These are phyloP conservation scores for Maconellicoccus hirsutus DNA, from an alignment of 1,140 invertebrate genomes.

Conservation along the genomic window DNA sequence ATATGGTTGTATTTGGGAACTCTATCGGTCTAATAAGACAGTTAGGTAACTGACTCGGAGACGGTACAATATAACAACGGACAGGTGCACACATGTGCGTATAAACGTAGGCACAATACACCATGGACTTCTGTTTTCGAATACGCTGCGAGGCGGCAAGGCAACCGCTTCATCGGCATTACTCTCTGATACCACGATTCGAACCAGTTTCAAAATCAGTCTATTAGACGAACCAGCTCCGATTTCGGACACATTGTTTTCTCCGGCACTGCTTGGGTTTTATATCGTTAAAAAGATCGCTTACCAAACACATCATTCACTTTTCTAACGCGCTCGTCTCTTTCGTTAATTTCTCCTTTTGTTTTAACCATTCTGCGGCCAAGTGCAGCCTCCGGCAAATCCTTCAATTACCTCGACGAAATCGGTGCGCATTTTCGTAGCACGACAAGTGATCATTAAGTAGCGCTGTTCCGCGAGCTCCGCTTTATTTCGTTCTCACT, in stretches of 20 bases:
- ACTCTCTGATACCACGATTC: neutral
- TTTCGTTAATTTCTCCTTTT: neutral
- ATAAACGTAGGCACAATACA: too few species aligned
- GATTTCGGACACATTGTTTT: conserved; percentile 8
- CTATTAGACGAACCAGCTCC: neutral
- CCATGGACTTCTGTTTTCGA: too few species aligned
- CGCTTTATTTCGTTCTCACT: too few species aligned
- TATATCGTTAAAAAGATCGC: conserved; percentile 2
- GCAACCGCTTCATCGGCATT: too few species aligned
- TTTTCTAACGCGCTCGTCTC: neutral
- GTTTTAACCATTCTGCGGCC: neutral
- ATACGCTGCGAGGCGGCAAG: too few species aligned
- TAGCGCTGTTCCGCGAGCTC: neutral
- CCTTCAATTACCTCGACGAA: neutral
- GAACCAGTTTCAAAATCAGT: neutral
- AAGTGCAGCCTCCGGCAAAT: neutral
- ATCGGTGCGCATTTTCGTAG: neutral
- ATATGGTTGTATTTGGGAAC: neutral
- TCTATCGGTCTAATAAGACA: neutral
- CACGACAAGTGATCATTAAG: conserved; percentile 7
- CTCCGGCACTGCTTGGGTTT: neutral
- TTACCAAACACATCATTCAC: conserved; percentile 8
- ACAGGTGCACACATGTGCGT: neutral
- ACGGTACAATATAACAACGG: neutral
- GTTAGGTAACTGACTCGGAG: neutral